phyloP scores from a whole-genome alignment of 2,888 invertebrate genomes.

The Dicyrtomina minuta region DNA sequence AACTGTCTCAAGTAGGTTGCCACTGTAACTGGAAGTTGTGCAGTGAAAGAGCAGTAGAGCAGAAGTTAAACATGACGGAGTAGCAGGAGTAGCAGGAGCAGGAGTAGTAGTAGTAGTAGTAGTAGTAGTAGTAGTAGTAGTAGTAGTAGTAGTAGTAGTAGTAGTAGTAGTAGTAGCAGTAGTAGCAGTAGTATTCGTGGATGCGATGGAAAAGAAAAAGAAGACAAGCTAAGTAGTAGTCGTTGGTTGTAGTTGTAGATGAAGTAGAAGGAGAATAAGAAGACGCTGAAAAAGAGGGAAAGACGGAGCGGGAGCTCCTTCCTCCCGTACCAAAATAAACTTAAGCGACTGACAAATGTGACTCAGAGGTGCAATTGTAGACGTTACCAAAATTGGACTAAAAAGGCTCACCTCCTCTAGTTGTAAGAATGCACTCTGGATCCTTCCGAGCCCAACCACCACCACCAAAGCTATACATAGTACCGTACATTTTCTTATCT shows the following conservation, averaged over 20 bases:
- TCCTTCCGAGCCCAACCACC: too few species aligned
- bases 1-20: slow-evolving; percentile 1
- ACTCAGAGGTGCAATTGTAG: slow-evolving; percentile 54
- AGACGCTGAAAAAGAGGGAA: background rate
- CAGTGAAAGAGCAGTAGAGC: slow-evolving; percentile 20
- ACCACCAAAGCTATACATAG: too few species aligned
- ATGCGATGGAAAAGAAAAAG: background rate
- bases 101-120: too few species aligned
- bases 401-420: slow-evolving; percentile 45
- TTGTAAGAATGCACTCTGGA: slow-evolving; percentile 20
- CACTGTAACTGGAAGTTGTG: background rate
- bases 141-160: slow-evolving; percentile 8
- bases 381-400: slow-evolving; percentile 54
- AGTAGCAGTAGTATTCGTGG: slow-evolving; percentile 7
- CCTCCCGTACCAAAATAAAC: slow-evolving; percentile 50
- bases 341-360: slow-evolving; percentile 53
- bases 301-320: slow-evolving; percentile 26
- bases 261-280: slow-evolving; percentile 17
- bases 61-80: slow-evolving; percentile 10
- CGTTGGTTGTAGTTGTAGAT: too few species aligned
- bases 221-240: too few species aligned
- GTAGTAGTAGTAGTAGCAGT: background rate
- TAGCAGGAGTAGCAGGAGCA: too few species aligned
- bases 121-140: background rate
- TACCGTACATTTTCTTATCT: slow-evolving; percentile 29